Percentiles rank a stretch among this genome's conserved stretches.
Conservation (phyloP, 2,113 vertebrate species). For the Lota lota region DNA sequence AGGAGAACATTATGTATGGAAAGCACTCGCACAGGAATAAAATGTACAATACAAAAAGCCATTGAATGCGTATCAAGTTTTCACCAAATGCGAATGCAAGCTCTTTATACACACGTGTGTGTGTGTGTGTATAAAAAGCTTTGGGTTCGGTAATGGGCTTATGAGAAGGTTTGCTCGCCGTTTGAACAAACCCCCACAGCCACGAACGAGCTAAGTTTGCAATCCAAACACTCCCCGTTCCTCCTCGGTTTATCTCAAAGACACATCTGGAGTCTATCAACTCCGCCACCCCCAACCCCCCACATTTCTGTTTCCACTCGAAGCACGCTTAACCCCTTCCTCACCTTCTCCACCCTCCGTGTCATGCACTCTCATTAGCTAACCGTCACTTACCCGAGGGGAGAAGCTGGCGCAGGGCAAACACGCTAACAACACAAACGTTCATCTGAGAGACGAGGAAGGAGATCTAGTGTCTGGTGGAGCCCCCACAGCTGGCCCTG, state of each 20-base stretch:
- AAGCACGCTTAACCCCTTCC: constrained; percentile 76
- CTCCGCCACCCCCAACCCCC: constrained; percentile 54
- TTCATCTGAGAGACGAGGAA: constrained; percentile 33
- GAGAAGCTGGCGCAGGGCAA: constrained; percentile 39
- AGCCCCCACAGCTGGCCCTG: constrained; percentile 26
- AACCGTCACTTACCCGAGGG: constrained; percentile 36
- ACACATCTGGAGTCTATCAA: constrained; percentile 84
- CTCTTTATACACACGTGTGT: constrained; percentile 24
- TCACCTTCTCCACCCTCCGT: constrained; percentile 64
- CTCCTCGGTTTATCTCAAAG: constrained; percentile 78
- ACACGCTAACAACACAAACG: constrained; percentile 49
- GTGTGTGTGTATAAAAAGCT: constrained; percentile 44
- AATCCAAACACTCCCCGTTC: constrained; percentile 77
- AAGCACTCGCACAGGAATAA: constrained; percentile 40
- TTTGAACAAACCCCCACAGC: constrained; percentile 73
- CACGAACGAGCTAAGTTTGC: constrained; percentile 67
- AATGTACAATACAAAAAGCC: constrained; percentile 7
- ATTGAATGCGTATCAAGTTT: constrained; percentile 61
- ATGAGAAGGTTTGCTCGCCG: constrained; percentile 58
- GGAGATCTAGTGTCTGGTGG: background rate
- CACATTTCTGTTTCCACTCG: constrained; percentile 66
- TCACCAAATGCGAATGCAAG: constrained; percentile 27
- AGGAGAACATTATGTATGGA: constrained; percentile 43
- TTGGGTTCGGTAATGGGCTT: constrained; percentile 63
- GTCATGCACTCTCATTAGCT: constrained; percentile 62